A percentile compares a stretch with the other conserved stretches of the same genome.
Conservation (phyloP, 2,888 invertebrate genomes). For the Abrostola triplasia region DNA sequence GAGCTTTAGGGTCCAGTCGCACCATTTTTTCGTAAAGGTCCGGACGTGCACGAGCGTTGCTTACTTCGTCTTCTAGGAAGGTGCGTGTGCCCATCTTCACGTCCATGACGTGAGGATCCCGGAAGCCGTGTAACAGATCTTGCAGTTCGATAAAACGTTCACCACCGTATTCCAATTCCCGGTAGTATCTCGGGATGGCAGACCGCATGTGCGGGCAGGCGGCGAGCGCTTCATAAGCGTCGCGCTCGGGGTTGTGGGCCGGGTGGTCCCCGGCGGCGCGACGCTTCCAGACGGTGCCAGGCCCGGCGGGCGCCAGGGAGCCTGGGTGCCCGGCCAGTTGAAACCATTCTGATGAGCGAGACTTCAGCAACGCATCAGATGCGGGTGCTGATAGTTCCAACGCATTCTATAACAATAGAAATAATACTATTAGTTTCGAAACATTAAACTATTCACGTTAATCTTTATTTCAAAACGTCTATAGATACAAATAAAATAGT, state of each 20-base stretch:
- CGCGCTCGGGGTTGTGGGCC: slow-evolving; percentile 91
- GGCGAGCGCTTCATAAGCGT: slow-evolving; percentile 93
- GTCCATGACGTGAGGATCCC: slow-evolving; percentile 98
- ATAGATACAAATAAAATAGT: no score
- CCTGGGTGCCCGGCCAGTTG: slow-evolving; percentile 98
- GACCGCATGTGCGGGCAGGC: slow-evolving; percentile 91
- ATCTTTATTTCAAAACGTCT: neutral
- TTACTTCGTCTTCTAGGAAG: slow-evolving; percentile 98
- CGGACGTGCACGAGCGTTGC: slow-evolving; percentile 93
- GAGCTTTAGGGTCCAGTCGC: slow-evolving; percentile 95
- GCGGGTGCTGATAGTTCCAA: slow-evolving; percentile 97
- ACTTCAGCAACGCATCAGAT: slow-evolving; percentile 94
- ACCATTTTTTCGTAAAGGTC: slow-evolving; percentile 99
- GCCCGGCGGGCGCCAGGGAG: slow-evolving; percentile 96
- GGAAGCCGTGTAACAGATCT: slow-evolving; percentile 96
- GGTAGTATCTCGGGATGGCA: slow-evolving; percentile 94
- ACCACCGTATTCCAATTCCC: slow-evolving; percentile 93
- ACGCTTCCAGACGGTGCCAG: slow-evolving; percentile 98
- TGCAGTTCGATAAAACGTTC: slow-evolving; percentile 98
- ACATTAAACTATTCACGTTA: slow-evolving; percentile 1
- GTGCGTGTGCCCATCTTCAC: slow-evolving; percentile 99
- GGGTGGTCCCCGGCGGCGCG: slow-evolving; percentile 92
- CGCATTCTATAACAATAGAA: slow-evolving; percentile 92
- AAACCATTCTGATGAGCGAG: slow-evolving; percentile 93
- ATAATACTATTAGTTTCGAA: slow-evolving; percentile 39